Percentiles rank a stretch among this genome's conserved stretches.
phyloP scores from a whole-genome alignment of 2,888 invertebrate species.

The Zygogramma bicolorata region DNA sequence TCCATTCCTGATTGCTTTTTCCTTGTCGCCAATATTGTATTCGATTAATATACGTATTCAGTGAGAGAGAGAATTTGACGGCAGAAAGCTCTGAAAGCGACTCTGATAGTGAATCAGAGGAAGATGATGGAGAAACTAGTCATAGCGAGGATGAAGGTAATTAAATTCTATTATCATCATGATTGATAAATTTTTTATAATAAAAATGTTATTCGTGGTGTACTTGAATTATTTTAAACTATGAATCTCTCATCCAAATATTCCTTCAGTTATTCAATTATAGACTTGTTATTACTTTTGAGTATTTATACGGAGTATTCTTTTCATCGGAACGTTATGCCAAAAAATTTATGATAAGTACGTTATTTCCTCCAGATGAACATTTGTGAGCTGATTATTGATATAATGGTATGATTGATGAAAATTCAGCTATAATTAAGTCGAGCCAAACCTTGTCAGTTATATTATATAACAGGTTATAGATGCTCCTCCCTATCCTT shows the following conservation, averaged over 20 bases:
- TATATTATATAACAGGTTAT: background rate
- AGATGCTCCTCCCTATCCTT: background rate
- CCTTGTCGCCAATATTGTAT: no score
- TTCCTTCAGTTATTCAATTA: background rate
- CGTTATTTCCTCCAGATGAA: background rate
- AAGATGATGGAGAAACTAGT: background rate
- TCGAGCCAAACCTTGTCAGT: background rate
- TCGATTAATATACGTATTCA: no score
- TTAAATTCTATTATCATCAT: background rate
- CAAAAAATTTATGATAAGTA: background rate
- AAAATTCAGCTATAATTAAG: background rate
- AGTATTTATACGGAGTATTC: background rate
- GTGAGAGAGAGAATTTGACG: background rate
- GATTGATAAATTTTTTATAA: background rate
- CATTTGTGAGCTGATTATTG: background rate
- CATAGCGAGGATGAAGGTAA: background rate
- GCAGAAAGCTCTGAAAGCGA: background rate
- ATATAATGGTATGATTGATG: background rate
- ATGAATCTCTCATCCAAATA: background rate
- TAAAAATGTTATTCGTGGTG: background rate
- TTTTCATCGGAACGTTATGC: background rate
- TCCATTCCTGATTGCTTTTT: no score
- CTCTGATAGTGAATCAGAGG: background rate
- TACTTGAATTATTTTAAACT: background rate
- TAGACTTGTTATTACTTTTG: background rate